A percentile compares a stretch with the other conserved stretches of the same genome.
phyloP scores from a whole-genome alignment of 2,888 invertebrate genomes.

The Limenitis camilla region DNA sequence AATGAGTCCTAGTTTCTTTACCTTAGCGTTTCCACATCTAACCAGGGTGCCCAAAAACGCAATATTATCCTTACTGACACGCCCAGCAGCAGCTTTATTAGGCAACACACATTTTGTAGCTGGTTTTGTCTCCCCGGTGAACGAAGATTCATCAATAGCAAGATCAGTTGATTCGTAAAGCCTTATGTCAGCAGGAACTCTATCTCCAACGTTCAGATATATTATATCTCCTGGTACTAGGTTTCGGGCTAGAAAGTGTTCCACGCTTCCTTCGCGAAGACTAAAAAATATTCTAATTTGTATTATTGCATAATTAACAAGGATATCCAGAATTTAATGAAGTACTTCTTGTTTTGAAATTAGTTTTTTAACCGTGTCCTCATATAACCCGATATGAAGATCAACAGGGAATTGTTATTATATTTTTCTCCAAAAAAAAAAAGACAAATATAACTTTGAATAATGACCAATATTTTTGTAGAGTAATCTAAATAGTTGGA shows the following conservation, averaged over 20 bases:
- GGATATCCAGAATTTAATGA: no score
- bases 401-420: no score
- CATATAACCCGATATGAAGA: no score
- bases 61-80: constrained; percentile 86
- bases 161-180: constrained; percentile 95
- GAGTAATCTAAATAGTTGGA: no score
- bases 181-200: constrained; percentile 97
- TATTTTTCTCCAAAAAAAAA: no score
- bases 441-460: no score
- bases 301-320: no score
- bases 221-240: constrained; percentile 98
- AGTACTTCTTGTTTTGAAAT: no score
- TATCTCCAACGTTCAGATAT: constrained; percentile 92
- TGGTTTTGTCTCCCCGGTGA: constrained; percentile 99
- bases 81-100: constrained; percentile 76
- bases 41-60: constrained; percentile 99
- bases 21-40: constrained; percentile 95
- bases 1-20: no score
- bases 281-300: constrained; percentile 55
- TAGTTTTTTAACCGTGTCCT: no score
- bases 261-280: constrained; percentile 88
- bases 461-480: no score
- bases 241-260: constrained; percentile 94
- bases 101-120: constrained; percentile 83
- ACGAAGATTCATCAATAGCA: constrained; percentile 97